Base-by-base conservation (phyloP, 2,888 invertebrate genomes). In the Micoletzkya japonica region DNA sequence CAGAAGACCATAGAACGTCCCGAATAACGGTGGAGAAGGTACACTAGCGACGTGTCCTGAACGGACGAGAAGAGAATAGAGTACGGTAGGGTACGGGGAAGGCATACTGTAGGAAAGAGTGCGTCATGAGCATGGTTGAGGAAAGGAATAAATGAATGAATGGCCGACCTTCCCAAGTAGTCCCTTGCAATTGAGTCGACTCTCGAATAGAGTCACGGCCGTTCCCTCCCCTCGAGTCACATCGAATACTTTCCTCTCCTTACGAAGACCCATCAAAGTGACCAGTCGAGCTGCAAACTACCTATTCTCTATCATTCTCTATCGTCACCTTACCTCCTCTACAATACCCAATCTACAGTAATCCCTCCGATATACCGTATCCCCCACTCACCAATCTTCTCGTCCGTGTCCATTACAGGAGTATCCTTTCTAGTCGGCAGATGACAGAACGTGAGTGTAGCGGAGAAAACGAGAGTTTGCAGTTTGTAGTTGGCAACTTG, bases 401-500 rank as follows among this genome's bases (percentile, higher is more conserved):
- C 81, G 71, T 87, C 79, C 52, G 84, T 73, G 37, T 86, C 84
- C 60, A 85, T 61, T 34, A 83, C 76, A 69, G 71, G 87, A 76
- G 0, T 50, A 54, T 70, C 70, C 4, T 57, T 72, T 72, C 52
- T 73, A 64, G 50, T 93, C 92, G 54, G 94, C 89, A 70, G 93
- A 92, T 77, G 82, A 77, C 76, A 95, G 85, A 96, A 87, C 0
- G 96, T 94, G 37, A 98, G 88, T 0, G 98, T 98, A 20, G 98
- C 98, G 0, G 97, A 98, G 88, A 96, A 97, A 0, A 98, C 92
- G 85, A 97, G 94, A 85, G 92, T 95, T 87, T 98, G 96, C 2
- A 96, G 88, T 36, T 63, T 63, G n/a, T 24, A 2, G 24, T 32
- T 17, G 7, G 24, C 4, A 0, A 2, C 1, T n/a, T 59, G 2